Conservation (phyloP, 2,797 vertebrate species). For the Chelon auratus region DNA sequence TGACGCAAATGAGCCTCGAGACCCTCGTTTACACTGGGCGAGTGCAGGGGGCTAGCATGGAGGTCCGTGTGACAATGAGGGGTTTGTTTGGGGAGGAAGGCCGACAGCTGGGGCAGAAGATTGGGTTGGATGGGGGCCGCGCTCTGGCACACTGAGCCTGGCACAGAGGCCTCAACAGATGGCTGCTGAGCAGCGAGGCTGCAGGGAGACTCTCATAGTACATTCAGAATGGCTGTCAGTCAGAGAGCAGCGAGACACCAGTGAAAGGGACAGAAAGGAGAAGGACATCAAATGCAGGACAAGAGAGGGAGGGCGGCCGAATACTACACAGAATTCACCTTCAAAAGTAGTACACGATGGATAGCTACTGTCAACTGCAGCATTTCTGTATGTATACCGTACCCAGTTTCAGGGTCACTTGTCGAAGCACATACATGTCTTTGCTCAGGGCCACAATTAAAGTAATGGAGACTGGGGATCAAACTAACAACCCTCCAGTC, state of each 20-base stretch:
- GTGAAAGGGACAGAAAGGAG: slow-evolving; percentile 18
- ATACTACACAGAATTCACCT: not conserved
- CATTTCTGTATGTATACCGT: not conserved
- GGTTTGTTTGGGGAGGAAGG: slow-evolving; percentile 79
- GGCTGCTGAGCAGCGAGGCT: slow-evolving; percentile 77
- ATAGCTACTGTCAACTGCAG: not conserved
- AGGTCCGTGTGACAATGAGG: slow-evolving; percentile 75
- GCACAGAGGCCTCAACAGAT: slow-evolving; percentile 80
- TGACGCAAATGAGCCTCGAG: slow-evolving; percentile 66
- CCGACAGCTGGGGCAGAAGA: slow-evolving; percentile 74
- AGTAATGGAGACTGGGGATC: not conserved
- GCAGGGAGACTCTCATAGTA: slow-evolving; percentile 65
- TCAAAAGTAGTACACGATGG: not conserved
- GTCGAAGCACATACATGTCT: not conserved
- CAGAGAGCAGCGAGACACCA: slow-evolving; percentile 25
- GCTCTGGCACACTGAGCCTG: slow-evolving; percentile 77
- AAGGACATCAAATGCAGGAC: slow-evolving; percentile 5
- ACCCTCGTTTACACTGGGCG: slow-evolving; percentile 63
- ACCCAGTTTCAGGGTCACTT: not conserved
- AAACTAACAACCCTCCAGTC: slow-evolving; percentile 2
- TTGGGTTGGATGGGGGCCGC: slow-evolving; percentile 65
- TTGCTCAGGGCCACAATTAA: slow-evolving; percentile 20
- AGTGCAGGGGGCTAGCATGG: slow-evolving; percentile 45
- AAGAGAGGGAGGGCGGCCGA: slow-evolving; percentile 2
- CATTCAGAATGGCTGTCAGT: slow-evolving; percentile 58